These are phyloP conservation scores for Fregetta grallaria DNA, from an alignment of 2,113 vertebrate species.

Conservation along the genomic window DNA sequence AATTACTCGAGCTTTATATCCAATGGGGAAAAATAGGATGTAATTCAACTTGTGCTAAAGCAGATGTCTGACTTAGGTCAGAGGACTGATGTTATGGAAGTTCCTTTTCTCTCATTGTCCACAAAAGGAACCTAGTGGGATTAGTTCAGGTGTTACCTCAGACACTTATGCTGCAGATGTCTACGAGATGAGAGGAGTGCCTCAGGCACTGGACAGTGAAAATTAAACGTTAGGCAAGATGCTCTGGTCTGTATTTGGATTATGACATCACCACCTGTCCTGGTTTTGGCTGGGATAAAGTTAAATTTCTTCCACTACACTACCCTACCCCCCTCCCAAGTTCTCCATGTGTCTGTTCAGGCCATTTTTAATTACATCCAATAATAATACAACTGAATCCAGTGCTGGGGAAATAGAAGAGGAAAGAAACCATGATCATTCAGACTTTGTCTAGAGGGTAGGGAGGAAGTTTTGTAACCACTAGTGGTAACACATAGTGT, in stretches of 20 bases:
- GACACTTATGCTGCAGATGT: not conserved
- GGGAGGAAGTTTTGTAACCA: not conserved
- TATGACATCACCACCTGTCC: not conserved
- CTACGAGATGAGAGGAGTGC: not conserved
- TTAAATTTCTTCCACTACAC: no score
- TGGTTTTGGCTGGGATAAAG: no score
- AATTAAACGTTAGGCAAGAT: not conserved
- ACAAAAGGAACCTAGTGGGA: not conserved
- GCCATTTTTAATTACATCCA: not conserved
- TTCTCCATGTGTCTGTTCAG: not conserved
- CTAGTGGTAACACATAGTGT: not conserved
- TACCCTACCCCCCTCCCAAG: not conserved
- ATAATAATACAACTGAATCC: not conserved
- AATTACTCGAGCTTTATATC: not conserved
- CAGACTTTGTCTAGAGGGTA: not conserved
- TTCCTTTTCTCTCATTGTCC: not conserved
- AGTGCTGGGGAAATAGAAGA: not conserved
- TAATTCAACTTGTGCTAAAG: not conserved
- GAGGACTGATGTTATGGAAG: not conserved
- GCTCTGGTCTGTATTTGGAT: not conserved
- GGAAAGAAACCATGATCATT: not conserved
- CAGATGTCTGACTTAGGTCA: not conserved
- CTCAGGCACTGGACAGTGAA: not conserved
- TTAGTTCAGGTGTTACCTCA: not conserved
- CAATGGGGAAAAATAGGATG: not conserved